Conservation (phyloP, 2,113 vertebrate species). For the Pelvicachromis taeniatus region DNA sequence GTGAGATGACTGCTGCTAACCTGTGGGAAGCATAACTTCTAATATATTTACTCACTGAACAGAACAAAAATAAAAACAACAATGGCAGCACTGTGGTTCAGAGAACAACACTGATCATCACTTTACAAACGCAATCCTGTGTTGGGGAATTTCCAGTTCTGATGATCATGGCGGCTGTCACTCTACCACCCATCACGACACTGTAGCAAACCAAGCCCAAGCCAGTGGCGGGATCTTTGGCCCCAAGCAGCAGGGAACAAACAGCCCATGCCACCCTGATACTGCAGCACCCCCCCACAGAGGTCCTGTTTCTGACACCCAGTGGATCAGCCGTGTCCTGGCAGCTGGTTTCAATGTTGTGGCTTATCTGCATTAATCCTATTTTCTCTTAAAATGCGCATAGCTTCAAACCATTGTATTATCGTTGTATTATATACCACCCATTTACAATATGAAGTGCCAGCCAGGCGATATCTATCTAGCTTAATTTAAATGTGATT, state of each 20-base stretch:
- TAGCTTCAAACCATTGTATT: neutral
- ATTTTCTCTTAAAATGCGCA: neutral
- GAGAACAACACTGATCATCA: neutral
- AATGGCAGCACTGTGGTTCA: neutral
- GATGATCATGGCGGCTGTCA: neutral
- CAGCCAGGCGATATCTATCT: neutral
- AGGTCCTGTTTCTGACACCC: neutral
- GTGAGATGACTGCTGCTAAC: neutral
- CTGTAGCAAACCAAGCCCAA: neutral
- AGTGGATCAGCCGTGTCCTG: neutral
- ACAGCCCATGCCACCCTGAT: neutral
- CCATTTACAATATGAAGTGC: neutral
- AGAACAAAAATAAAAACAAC: neutral
- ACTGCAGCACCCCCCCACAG: neutral
- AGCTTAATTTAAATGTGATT: slow-evolving; percentile 4
- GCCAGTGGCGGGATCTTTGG: neutral
- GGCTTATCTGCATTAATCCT: neutral
- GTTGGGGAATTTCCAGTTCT: neutral
- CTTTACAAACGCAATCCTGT: neutral
- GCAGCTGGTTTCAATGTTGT: neutral
- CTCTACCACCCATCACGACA: neutral
- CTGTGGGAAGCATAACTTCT: neutral
- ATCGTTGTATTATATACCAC: neutral
- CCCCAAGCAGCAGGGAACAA: neutral
- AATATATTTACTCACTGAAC: neutral